A percentile compares a stretch with the other conserved stretches of the same genome.
Evolutionary conservation across 2,797 vertebrate species (phyloP).

Genomic region (Argyrosomus regius): DNA sequence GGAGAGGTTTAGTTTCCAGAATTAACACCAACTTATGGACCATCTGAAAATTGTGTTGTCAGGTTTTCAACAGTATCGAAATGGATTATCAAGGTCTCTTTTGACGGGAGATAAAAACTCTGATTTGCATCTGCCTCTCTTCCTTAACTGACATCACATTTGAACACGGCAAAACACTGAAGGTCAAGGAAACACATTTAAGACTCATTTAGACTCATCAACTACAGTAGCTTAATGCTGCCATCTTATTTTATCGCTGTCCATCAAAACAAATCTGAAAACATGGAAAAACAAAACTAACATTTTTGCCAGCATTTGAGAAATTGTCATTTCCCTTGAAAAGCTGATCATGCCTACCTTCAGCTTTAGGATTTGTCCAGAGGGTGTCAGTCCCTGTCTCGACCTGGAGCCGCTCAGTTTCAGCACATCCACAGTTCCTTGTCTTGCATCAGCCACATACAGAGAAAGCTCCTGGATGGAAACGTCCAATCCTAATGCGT

Average conservation of each 20-base stretch:
- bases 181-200: not conserved
- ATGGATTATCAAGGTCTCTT: not conserved
- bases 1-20: not conserved
- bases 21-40: not conserved
- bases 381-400: conserved; percentile 69
- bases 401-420: conserved; percentile 77
- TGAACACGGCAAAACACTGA: not conserved
- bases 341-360: conserved; percentile 36
- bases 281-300: not conserved
- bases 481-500: conserved; percentile 84
- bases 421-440: conserved; percentile 82
- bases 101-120: not conserved
- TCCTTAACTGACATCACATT: not conserved
- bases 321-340: not conserved
- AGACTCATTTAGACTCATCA: not conserved
- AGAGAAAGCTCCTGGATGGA: conserved; percentile 80
- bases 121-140: no score
- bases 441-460: conserved; percentile 85
- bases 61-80: not conserved
- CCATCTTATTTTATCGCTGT: not conserved
- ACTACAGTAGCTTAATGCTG: not conserved
- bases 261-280: not conserved
- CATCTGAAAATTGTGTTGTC: not conserved
- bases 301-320: not conserved
- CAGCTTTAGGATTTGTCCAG: conserved; percentile 80